Evolutionary conservation across 2,797 vertebrate genomes (phyloP), one percentile per base, ranked within the genome.

Genomic region (Myoxocephalus aenaeus): DNA sequence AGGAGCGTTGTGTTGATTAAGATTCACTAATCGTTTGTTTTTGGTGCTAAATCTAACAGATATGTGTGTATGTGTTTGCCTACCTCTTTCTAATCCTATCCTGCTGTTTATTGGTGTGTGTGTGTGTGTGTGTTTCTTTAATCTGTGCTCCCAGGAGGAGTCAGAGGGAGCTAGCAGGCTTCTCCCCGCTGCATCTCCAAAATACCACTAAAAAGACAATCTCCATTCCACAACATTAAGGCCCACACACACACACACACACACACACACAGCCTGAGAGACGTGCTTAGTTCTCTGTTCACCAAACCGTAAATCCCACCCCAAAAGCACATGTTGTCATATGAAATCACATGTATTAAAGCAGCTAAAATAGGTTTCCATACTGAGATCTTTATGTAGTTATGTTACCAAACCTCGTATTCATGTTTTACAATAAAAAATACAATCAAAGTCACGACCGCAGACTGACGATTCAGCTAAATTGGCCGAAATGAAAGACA

Each of bases 131-230:
- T 79, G 71, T 86, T 75, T 91, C 85, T 93, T 90, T 90, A 93
- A 91, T 93, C 90, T 93, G 81, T 62, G 66, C 53, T 90, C 91
- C 90, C 89, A 75, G 72, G 91, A 90, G 92, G 80, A 79, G 77
- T 87, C 86, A 83, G 88, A 88, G 91, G 92, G 90, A 88, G 88
- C 86, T 88, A 84, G 90, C 86, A 91, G 91, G 88, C 92, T 94
- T 94, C 93, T 94, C 92, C 90, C 91, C 10, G 81, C 91, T 90
- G 87, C 84, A 95, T 92, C 91, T 94, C 91, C 90, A 88, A 94
- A 94, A 95, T 90, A 92, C 92, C 87, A 90, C 91, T 91, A 90
- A 93, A 94, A 95, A 93, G 90, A 85, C 86, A 93, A 94, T 90
- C 91, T 88, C 89, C 88, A 94, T 93, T 94, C 92, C 92, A 93